Evolutionary conservation across 2,888 invertebrate genomes (phyloP).

Genomic region (Auanema freiburgensis): DNA sequence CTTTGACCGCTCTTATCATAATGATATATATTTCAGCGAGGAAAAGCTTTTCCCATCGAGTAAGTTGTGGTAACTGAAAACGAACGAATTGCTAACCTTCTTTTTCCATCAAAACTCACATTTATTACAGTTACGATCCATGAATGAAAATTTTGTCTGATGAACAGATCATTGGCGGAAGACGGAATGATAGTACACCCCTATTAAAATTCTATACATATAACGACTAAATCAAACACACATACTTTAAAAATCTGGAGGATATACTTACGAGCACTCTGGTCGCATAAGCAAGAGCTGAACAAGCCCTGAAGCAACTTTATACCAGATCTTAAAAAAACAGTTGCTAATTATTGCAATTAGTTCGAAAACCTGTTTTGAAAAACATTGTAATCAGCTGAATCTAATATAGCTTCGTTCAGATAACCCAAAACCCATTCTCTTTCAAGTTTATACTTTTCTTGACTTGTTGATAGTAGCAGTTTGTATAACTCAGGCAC

Average conservation of each 20-base stretch:
- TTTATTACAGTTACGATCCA: constrained; percentile 41
- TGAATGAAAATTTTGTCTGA: constrained; percentile 31
- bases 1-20: background rate
- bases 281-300: constrained; percentile 12
- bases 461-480: constrained; percentile 78
- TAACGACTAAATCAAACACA: background rate
- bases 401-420: constrained; percentile 77
- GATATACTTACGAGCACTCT: constrained; percentile 10
- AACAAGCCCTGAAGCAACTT: constrained; percentile 33
- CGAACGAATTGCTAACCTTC: background rate
- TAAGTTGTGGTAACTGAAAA: constrained; percentile 9
- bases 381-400: constrained; percentile 76
- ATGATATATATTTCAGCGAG: constrained; percentile 32
- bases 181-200: constrained; percentile 25
- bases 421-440: constrained; percentile 80
- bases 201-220: background rate
- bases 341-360: background rate
- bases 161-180: constrained; percentile 37
- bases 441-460: constrained; percentile 72
- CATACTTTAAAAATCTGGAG: constrained; percentile 9
- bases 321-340: constrained; percentile 25
- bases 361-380: constrained; percentile 65
- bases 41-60: constrained; percentile 43
- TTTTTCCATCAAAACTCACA: constrained; percentile 25
- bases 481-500: constrained; percentile 86